Conservation (phyloP, 1,140 invertebrate species). For the Brachionus plicatilis region DNA sequence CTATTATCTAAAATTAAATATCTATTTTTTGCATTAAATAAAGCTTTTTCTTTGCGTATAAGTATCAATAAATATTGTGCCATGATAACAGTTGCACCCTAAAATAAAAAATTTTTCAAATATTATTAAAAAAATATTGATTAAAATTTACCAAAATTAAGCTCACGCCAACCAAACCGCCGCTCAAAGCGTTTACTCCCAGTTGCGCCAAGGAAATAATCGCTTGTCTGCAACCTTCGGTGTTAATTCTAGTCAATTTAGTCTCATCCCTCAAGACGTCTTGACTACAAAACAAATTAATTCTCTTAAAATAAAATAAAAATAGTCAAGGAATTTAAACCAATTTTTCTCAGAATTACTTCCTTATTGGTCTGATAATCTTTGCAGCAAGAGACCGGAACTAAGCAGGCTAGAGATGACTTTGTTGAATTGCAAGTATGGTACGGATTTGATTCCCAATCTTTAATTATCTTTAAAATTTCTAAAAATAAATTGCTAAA, state of each 20-base stretch:
- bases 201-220: neutral
- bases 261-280: neutral
- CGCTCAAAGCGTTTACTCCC: conserved; percentile 1
- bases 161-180: neutral
- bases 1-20: neutral
- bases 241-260: neutral
- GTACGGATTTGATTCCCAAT: conserved; percentile 24
- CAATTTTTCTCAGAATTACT: neutral
- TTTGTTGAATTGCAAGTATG: conserved; percentile 11
- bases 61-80: conserved; percentile 33
- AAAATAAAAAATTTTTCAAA: neutral
- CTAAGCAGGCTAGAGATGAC: conserved; percentile 4
- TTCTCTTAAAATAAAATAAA: neutral
- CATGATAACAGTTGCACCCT: neutral
- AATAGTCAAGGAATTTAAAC: neutral
- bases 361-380: neutral
- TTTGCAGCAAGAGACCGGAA: conserved; percentile 25
- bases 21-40: conserved; percentile 13
- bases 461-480: neutral
- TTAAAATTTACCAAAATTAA: neutral
- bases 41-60: conserved; percentile 33
- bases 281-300: conserved; percentile 30
- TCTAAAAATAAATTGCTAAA: neutral
- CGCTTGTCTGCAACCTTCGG: neutral
- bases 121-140: neutral